Evolutionary conservation across 1,140 invertebrate genomes (phyloP), one percentile per base, ranked within the genome.

Genomic region (Manduca sexta): DNA sequence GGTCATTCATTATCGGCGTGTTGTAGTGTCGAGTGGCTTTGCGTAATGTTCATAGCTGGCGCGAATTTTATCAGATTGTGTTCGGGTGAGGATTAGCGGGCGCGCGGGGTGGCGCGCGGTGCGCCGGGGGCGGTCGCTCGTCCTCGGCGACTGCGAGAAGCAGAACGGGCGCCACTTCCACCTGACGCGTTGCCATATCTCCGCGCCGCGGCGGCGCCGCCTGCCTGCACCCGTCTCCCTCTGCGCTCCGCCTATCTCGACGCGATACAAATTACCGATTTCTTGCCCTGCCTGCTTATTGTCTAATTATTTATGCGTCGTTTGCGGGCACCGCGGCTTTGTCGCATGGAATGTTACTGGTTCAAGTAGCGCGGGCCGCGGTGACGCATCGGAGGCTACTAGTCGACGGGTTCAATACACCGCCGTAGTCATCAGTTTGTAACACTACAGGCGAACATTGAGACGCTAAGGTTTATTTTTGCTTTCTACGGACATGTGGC

Each of bases 71-170:
- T 84, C 78, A 82, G 80, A 82, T 84, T 77, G 78, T 82, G 68
- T 84, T 80, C 73, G 74, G 78, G 69, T 67, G 74, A 76, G 76
- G 78, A 84, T 84, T 80, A 80, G 78, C 74, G 69, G 74, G 67
- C 57, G 65, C 52, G 52, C 39, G 67, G 45, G 45, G 37, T 31
- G 45, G 48, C 11, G 55, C 49, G 45, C 64, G 49, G 59, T 61
- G 57, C 62, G 57, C 60, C 67, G 69, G 66, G 68, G 75, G 86
- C 85, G 77, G 71, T 74, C 82, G 80, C 74, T 87, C 84, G 86
- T 84, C 86, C 82, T 87, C 85, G 87, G 80, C 76, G 85, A 86
- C 83, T 84, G 86, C 85, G 65, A 78, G 72, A 78, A 67, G n/a
- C 75, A 69, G 69, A 66, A 64, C 71, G 78, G 49, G 79, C 83